Base-by-base conservation (phyloP, 2,113 vertebrate species). In the Oceanodroma tethys region DNA sequence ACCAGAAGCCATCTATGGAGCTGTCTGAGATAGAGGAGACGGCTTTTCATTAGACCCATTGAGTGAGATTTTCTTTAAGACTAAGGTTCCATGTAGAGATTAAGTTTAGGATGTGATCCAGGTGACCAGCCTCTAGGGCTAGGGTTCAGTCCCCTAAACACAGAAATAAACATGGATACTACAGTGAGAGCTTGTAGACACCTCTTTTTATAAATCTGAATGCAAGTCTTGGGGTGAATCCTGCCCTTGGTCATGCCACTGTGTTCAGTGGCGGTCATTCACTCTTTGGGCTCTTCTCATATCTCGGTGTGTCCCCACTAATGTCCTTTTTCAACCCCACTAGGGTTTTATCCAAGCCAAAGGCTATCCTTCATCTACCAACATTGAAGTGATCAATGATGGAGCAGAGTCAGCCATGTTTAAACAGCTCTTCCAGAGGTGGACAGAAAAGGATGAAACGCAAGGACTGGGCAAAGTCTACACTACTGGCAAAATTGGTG, bases 321-420 rank as follows among this genome's bases (percentile, higher is more conserved):
- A 84, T 13, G 15, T 11, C 21, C 12, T 40, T 91, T 90, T 34
- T 38, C 32, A 52, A 86, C 55, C 22, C 78, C 59, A 23, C 43
- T 76, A 99, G 99, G 98, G 98, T 52, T 99, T 98, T 73, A 99
- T 99, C 90, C 99, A 99, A 96, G 99, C 99, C 80, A 99, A 99
- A 79, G 98, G 98, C 38, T 99, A 99, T 82, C 98, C 99, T 30
- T 22, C 98, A 12, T 98, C 95, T 81, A 99, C 99, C 53, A 98
- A 98, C 1, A 84, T 99, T 50, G 98, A 99, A 86, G 98, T 99
- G 89, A 98, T 99, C 95, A 97, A 94, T 7, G 99, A 99, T 12
- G 99, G 98, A 42, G 99, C 98, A 20, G 99, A 99, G 88, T 99
- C 99, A 8, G 98, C 98, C 32, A 98, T 99, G 98, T 99, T 99